These are phyloP conservation scores for Morone saxatilis DNA, from an alignment of 2,113 vertebrate species.

Conservation along the genomic window DNA sequence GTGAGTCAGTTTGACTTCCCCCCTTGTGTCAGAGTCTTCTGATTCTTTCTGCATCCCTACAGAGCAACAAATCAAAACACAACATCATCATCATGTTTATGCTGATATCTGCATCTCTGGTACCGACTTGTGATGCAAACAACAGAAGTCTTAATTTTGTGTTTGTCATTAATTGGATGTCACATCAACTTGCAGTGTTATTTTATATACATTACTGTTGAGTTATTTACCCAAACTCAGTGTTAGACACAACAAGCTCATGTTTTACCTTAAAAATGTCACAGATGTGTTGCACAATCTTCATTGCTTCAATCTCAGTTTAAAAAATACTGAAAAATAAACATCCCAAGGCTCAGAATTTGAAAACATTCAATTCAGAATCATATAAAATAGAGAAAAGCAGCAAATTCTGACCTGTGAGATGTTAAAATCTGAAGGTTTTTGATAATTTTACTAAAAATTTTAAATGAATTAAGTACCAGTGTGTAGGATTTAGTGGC, in stretches of 20 bases:
- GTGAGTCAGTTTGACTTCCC: slow-evolving; percentile 25
- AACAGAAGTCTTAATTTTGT: not conserved
- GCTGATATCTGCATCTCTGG: not conserved
- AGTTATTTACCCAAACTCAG: not conserved
- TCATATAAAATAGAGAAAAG: not conserved
- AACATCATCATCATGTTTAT: slow-evolving; percentile 1
- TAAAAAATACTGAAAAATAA: no score
- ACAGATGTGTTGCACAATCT: not conserved
- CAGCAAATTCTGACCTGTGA: not conserved
- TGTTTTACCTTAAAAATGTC: not conserved
- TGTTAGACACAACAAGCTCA: not conserved
- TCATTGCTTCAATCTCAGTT: no score
- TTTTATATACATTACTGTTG: not conserved
- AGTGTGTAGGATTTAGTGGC: no score
- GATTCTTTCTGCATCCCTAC: slow-evolving; percentile 1
- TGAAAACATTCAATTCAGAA: no score
- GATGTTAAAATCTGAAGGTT: not conserved
- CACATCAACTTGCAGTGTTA: not conserved
- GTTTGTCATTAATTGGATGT: not conserved
- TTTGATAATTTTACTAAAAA: not conserved
- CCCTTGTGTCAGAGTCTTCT: not conserved
- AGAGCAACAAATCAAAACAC: slow-evolving; percentile 2
- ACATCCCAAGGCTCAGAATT: not conserved
- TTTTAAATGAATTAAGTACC: no score
- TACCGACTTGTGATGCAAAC: not conserved